A percentile compares a stretch with the other conserved stretches of the same genome.
Evolutionary conservation across 2,888 invertebrate genomes (phyloP).

Genomic region (Ferdinandea cuprea): DNA sequence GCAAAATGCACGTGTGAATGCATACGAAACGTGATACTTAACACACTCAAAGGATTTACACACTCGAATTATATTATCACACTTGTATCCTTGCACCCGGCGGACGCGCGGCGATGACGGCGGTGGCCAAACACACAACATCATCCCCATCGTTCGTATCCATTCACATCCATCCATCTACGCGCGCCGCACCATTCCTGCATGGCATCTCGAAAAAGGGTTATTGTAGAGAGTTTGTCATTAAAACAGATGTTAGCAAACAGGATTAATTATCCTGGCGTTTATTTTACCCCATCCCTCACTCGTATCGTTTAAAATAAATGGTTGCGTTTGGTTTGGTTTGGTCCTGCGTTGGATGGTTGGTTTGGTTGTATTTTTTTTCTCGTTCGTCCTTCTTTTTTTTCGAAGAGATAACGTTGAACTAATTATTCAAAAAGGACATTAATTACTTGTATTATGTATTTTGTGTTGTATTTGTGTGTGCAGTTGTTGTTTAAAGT

Average conservation of each 20-base stretch:
- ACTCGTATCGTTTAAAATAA: constrained; percentile 57
- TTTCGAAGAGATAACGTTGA: constrained; percentile 60
- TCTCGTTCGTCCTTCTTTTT: constrained; percentile 6
- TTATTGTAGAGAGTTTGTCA: constrained; percentile 69
- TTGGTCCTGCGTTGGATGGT: constrained; percentile 25
- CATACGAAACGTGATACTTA: constrained; percentile 75
- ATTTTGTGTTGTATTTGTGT: constrained; percentile 22
- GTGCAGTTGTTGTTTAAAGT: constrained; percentile 30
- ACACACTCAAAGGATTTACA: constrained; percentile 72
- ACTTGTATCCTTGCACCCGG: constrained; percentile 51
- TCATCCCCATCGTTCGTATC: constrained; percentile 2
- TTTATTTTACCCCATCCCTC: constrained; percentile 53
- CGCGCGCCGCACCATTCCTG: no score
- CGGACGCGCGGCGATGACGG: no score
- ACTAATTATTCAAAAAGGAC: constrained; percentile 74
- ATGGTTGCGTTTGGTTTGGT: constrained; percentile 45
- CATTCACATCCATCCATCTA: constrained; percentile 6
- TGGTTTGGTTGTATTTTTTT: constrained; percentile 3
- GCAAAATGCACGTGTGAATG: constrained; percentile 74
- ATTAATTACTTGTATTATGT: constrained; percentile 71
- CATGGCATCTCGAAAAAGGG: constrained; percentile 44
- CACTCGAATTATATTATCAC: constrained; percentile 64
- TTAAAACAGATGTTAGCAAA: constrained; percentile 75
- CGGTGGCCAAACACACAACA: no score
- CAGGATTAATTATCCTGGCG: constrained; percentile 72